These are phyloP conservation scores for Lycaena phlaeas DNA, from an alignment of 2,888 invertebrate species.

Conservation along the genomic window DNA sequence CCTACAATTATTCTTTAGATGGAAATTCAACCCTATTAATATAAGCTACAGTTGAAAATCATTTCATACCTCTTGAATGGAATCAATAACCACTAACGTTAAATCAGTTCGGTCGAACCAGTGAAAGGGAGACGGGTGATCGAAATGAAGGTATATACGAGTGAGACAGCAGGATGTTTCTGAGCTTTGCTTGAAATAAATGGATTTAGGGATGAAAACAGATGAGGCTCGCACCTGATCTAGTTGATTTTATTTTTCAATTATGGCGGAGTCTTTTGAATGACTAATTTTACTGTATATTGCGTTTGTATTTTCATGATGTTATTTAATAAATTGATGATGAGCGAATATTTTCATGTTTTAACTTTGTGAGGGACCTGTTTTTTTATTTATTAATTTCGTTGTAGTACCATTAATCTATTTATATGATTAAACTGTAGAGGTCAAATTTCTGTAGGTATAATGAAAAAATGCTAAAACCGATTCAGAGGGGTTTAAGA, in stretches of 20 bases:
- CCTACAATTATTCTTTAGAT: constrained; percentile 17
- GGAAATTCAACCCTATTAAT: constrained; percentile 26
- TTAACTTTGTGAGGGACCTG: too few relatives aligned
- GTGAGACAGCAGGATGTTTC: constrained; percentile 32
- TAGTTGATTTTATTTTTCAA: constrained; percentile 62
- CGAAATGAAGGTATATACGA: constrained; percentile 29
- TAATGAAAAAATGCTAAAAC: too few relatives aligned
- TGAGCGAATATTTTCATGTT: too few relatives aligned
- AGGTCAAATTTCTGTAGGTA: too few relatives aligned
- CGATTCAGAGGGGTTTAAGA: too few relatives aligned
- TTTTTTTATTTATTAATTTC: too few relatives aligned
- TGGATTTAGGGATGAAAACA: constrained; percentile 44
- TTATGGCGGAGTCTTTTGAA: constrained; percentile 27
- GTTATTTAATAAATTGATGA: too few relatives aligned
- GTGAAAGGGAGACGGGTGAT: constrained; percentile 37
- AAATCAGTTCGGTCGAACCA: constrained; percentile 57
- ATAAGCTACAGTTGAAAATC: constrained; percentile 30
- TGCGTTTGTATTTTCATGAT: constrained; percentile 4
- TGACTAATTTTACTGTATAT: constrained; percentile 22
- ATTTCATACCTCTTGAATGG: constrained; percentile 25
- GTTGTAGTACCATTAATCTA: too few relatives aligned
- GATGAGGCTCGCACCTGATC: constrained; percentile 61
- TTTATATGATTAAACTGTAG: too few relatives aligned
- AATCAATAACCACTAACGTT: constrained; percentile 66
- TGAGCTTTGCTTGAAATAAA: constrained; percentile 32